Evolutionary conservation across 2,888 invertebrate genomes (phyloP).

Genomic region (Orthosia incerta): DNA sequence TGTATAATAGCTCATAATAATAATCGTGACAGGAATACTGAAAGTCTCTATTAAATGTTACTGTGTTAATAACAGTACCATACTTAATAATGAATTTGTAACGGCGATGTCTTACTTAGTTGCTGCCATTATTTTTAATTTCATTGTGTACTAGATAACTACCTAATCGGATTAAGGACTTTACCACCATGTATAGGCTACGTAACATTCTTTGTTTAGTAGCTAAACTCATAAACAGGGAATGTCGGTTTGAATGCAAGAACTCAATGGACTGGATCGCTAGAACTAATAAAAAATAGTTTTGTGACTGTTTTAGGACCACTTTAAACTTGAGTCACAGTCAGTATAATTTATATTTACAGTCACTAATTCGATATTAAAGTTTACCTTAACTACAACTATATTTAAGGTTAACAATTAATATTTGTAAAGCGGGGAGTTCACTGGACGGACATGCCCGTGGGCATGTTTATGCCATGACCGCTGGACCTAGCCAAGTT

Average conservation of each 20-base stretch:
- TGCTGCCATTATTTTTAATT: conserved; percentile 46
- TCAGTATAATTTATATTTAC: background rate
- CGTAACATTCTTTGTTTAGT: conserved; percentile 1
- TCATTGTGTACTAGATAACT: conserved; percentile 46
- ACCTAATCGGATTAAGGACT: conserved; percentile 42
- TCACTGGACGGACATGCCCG: no score
- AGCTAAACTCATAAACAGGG: background rate
- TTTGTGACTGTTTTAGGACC: background rate
- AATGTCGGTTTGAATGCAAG: background rate
- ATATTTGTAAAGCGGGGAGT: no score
- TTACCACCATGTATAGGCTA: background rate
- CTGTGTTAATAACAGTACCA: conserved; percentile 27
- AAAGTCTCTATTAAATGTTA: conserved; percentile 38
- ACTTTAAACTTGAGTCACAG: background rate
- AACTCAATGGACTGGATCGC: background rate
- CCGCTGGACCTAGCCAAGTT: no score
- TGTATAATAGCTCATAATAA: conserved; percentile 24
- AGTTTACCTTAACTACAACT: no score
- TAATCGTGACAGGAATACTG: conserved; percentile 34
- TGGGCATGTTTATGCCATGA: no score
- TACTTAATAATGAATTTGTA: conserved; percentile 34
- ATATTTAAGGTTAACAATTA: no score
- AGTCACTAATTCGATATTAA: no score
- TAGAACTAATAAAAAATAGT: no score
- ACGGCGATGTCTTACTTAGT: conserved; percentile 40